Evolutionary conservation across 2,113 vertebrate genomes (phyloP).

Genomic region (Sinocyclocheilus anophthalmus): DNA sequence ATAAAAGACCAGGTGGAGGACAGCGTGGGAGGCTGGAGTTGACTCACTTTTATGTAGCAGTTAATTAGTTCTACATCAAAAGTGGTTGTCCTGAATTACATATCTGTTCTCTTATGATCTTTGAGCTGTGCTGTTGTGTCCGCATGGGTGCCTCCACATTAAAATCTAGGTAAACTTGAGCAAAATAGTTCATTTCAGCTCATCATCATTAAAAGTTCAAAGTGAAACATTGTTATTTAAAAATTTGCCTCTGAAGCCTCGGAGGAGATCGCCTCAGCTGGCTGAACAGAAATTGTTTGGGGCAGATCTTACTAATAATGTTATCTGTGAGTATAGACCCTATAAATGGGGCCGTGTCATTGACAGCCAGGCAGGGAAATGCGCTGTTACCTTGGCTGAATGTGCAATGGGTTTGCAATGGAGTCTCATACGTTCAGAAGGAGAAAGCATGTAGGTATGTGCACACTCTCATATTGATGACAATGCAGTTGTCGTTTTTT

Average conservation of each 20-base stretch:
- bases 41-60: not conserved
- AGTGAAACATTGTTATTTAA: not conserved
- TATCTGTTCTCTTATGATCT: conserved; percentile 19
- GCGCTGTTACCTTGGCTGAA: conserved; percentile 52
- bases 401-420: conserved; percentile 72
- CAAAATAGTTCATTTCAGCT: not conserved
- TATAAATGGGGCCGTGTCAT: conserved; percentile 72
- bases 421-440: conserved; percentile 73
- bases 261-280: conserved; percentile 46
- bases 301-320: conserved; percentile 68
- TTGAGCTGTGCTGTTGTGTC: not conserved
- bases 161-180: not conserved
- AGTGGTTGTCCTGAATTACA: not conserved
- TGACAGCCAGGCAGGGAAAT: conserved; percentile 51
- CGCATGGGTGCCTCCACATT: not conserved
- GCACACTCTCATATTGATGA: conserved; percentile 49
- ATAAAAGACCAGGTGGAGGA: conserved; percentile 11
- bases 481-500: not conserved
- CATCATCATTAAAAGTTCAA: conserved; percentile 18
- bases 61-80: conserved; percentile 30
- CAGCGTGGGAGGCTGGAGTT: conserved; percentile 7
- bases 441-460: conserved; percentile 79
- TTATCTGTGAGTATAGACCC: conserved; percentile 64
- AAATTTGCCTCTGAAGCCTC: conserved; percentile 16
- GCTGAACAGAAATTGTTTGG: conserved; percentile 63